Base-by-base conservation (phyloP, 2,113 vertebrate species). In the Tyrannus savana region DNA sequence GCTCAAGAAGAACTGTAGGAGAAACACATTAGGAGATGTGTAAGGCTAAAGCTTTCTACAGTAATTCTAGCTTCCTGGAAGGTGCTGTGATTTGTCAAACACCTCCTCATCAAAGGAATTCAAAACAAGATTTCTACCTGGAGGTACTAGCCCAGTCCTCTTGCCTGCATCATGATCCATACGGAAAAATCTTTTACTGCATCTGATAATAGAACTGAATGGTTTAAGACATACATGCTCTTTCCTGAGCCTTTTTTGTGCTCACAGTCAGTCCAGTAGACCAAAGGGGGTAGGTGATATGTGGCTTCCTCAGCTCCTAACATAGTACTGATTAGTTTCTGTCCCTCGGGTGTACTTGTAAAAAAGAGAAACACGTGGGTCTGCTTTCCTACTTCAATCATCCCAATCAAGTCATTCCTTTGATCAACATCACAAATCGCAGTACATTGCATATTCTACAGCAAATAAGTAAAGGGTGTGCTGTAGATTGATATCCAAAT, bases 371-470 rank as follows among this genome's bases (percentile, higher is more conserved):
- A 91, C 79, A 93, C 39, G 67, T 81, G 82, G 19, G 31, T 81
- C 52, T 88, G 39, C 37, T 90, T 83, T 90, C 42, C 52, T 88
- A 49, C 47, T 94, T 94, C 80, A 94, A 90, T 90, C 84, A 85
- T 72, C 41, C 30, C 56, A 84, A 35, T 92, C 55, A 84, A 90
- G 69, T 64, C 3, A 74, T 27, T 75, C 50, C 85, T 96, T 96
- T 96, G 95, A 96, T 96, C 96, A 95, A 41, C 87, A 86, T 67
- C 88, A 90, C 79, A 84, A 95, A 92, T 68, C 2, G 3, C 73
- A 89, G 22, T 72, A 41, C 25, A 30, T 10, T 72, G 76, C 55
- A 64, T 81, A 92, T 95, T 84, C 68, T 72, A 55, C 33, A 72
- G 30, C 53, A 93, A 88, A 25, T 42, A 80, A 86, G 42, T n/a